Base-by-base conservation (phyloP, 2,797 vertebrate genomes). In the Notolepis coatsorum region DNA sequence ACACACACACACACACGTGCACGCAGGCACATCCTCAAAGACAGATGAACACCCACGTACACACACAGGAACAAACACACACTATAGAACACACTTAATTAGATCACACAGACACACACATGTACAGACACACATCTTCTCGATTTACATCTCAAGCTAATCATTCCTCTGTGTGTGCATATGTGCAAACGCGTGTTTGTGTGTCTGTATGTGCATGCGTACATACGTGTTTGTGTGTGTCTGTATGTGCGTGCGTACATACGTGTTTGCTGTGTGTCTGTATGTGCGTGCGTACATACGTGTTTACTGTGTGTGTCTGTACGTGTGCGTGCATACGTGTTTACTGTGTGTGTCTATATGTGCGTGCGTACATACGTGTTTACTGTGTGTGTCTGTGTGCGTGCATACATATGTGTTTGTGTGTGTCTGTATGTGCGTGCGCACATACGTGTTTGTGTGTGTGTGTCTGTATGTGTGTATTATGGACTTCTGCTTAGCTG, bases 401-500 rank as follows among this genome's bases (percentile, higher is more conserved):
- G 41, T 50, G 49, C 55, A 42, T 31, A 27, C 1, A 15, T 9
- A 27, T 31, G 47, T 15, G 27, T 20, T 25, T 27, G 25, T 49
- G 47, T 7, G 15, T 31, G 47, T 10, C 13, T 50, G 53, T 62
- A 68, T 42, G 53, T 48, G 57, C 2, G n/a, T n/a, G n/a, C n/a
- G n/a, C n/a, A n/a, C 1, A 15, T 9, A 27, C 20, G 47, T 15
- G 27, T 20, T 25, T 27, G 25, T 49, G 47, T 7, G 15, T 31
- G 47, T 10, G 17, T 50, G 53, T 62, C 68, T 42, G 53, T 48
- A 54, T 1, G 12, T 5, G 17, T 31, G n/a, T 20, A 13, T 53
- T 68, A 84, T 84, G 71, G 81, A 86, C 67, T 52, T 79, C 37
- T 65, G 38, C 54, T 73, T 62, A 24, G 65, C 43, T 49, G 47